Evolutionary conservation across 2,888 invertebrate genomes (phyloP).

Genomic region (Asteroscopus sphinx): DNA sequence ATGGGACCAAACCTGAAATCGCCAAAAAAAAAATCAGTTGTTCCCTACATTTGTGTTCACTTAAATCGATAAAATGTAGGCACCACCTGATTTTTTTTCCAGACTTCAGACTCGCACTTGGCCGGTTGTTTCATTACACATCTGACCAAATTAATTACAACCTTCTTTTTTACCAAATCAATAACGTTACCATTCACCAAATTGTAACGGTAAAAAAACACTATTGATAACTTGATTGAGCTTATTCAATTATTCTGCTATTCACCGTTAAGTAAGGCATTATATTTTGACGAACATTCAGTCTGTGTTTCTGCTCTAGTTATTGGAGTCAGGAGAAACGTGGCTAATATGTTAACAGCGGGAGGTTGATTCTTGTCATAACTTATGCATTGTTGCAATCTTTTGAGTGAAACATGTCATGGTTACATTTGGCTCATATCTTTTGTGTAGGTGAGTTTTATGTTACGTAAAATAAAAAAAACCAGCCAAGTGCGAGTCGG

Average conservation of each 20-base stretch:
- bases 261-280: slow-evolving; percentile 31
- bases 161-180: slow-evolving; percentile 8
- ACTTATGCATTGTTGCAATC: slow-evolving; percentile 50
- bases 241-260: slow-evolving; percentile 42
- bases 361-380: slow-evolving; percentile 42
- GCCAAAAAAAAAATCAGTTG: no score
- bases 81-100: background rate
- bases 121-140: no score
- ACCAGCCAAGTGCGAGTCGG: no score
- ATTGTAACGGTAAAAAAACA: slow-evolving; percentile 34
- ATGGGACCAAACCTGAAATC: no score
- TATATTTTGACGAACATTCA: slow-evolving; percentile 32
- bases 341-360: slow-evolving; percentile 35
- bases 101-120: background rate
- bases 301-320: slow-evolving; percentile 50
- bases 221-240: slow-evolving; percentile 23
- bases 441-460: slow-evolving; percentile 25
- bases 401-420: slow-evolving; percentile 39
- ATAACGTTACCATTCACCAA: slow-evolving; percentile 21
- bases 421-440: slow-evolving; percentile 19
- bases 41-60: no score
- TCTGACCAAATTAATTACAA: background rate
- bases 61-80: no score
- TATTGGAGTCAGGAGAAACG: slow-evolving; percentile 27
- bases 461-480: no score